Base-by-base conservation (phyloP, 2,797 vertebrate genomes). In the Phataginus tetradactyla region DNA sequence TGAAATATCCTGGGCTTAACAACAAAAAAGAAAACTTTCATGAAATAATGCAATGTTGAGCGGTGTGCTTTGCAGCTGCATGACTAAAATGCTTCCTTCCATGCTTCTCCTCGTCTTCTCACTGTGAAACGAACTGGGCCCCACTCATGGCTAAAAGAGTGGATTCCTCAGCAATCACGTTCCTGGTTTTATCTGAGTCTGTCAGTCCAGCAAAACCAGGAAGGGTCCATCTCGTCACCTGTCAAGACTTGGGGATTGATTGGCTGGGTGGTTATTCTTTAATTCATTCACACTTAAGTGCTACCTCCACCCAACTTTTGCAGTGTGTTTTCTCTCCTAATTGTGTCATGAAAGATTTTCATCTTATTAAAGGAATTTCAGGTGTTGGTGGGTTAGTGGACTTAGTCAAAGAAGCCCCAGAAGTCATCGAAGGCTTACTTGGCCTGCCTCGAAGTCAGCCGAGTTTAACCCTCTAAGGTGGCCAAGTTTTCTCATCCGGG, bases 1-100 rank as follows among this genome's bases (percentile, higher is more conserved):
- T 45, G 45, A 91, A 93, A 81, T 81, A 69, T 86, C 45, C 49
- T 90, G 32, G 32, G 8, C n/a, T 94, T 68, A 51, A 93, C 90
- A 86, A 69, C 42, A 55, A 86, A 88, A 88, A 21, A 15, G 27
- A 91, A 64, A 51, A 27, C 51, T 59, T 79, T 42, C 27, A 42
- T 20, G 64, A 77, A 74, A 77, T 61, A 91, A 53, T 7, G 59
- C 59, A 89, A 94, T 95, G 42, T n/a, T 53, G 53, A 94, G 23
- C 42, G 17, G 7, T 23, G 34, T 61, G 42, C 77, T 92, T 77
- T 66, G 78, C 88, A 86, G 51, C 90, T 34, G 15, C 17, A 27
- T 21, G 7, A 83, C 80, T 71, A 27, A 71, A 86, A 68, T 71
- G 9, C 12, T 68, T 79, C 59, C 29, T 53, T 27, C 32, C 23